Evolutionary conservation across 1,140 invertebrate genomes (phyloP).

Genomic region (Oryzaephilus surinamensis): DNA sequence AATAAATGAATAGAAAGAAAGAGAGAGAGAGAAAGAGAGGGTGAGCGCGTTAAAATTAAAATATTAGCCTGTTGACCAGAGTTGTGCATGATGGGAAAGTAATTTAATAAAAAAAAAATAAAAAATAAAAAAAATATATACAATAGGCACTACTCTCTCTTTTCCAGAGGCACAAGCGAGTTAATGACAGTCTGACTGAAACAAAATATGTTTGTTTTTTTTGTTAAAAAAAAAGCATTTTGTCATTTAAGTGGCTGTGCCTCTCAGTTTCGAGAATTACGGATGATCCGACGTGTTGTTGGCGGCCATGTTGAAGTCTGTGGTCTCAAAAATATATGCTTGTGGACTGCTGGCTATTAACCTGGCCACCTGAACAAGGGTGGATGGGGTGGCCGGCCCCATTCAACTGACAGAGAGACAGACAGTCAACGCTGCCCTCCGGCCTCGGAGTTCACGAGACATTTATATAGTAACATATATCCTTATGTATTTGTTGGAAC

Average conservation of each 20-base stretch:
- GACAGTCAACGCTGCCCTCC: conserved; percentile 37
- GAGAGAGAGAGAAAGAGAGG: neutral
- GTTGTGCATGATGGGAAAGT: conserved; percentile 26
- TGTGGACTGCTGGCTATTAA: conserved; percentile 29
- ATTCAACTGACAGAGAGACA: conserved; percentile 46
- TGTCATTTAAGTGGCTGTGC: conserved; percentile 34
- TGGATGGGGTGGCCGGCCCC: conserved; percentile 8
- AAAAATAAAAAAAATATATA: conserved; percentile 21
- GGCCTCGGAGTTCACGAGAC: conserved; percentile 9
- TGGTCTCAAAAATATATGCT: conserved; percentile 22
- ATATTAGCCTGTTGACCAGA: conserved; percentile 30
- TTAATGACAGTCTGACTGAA: conserved; percentile 24
- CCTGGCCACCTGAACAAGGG: conserved; percentile 23
- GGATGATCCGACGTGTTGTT: conserved; percentile 13
- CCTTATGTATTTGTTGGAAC: no score
- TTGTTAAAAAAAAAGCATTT: conserved; percentile 10
- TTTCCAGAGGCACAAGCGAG: conserved; percentile 36
- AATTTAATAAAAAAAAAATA: no score
- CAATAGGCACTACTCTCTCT: conserved; percentile 32
- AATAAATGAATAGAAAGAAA: no score
- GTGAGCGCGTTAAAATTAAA: neutral
- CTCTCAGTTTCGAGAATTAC: conserved; percentile 20
- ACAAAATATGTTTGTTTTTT: no score
- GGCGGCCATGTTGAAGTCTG: conserved; percentile 29
- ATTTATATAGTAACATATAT: no score